Evolutionary conservation across 2,888 invertebrate genomes (phyloP).

Genomic region (Meliscaeva auricollis): DNA sequence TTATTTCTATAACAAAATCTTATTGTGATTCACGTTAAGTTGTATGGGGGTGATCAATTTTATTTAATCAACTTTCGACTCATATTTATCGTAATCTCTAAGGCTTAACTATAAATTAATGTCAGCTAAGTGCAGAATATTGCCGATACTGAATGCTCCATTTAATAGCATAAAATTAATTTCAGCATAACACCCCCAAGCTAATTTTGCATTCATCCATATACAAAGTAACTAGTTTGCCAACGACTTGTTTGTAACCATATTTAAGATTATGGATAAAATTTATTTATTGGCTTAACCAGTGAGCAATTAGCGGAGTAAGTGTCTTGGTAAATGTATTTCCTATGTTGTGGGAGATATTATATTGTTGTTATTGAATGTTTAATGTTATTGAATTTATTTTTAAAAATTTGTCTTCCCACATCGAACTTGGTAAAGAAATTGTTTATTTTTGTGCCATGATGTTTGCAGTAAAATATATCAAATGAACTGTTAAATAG

Average conservation of each 20-base stretch:
- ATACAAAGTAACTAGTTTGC: slow-evolving; percentile 17
- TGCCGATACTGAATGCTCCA: slow-evolving; percentile 22
- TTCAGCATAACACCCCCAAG: background rate
- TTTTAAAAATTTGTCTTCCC: background rate
- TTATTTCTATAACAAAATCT: no score
- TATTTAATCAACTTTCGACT: background rate
- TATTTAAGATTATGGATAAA: slow-evolving; percentile 24
- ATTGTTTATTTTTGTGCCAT: no score
- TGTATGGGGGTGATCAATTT: slow-evolving; percentile 4
- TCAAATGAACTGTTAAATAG: no score
- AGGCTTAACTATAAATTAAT: slow-evolving; percentile 22
- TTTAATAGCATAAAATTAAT: slow-evolving; percentile 24
- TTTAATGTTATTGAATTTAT: slow-evolving; percentile 9
- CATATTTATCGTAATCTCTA: background rate
- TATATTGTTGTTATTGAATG: background rate
- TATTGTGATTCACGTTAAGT: no score
- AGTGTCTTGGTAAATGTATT: slow-evolving; percentile 46
- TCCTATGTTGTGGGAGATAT: slow-evolving; percentile 60
- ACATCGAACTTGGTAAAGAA: no score
- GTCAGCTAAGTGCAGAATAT: slow-evolving; percentile 54
- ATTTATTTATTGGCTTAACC: slow-evolving; percentile 38
- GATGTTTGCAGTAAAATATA: no score
- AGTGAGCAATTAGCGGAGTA: slow-evolving; percentile 11
- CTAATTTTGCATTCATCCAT: background rate
- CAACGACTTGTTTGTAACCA: slow-evolving; percentile 4